A percentile compares a stretch with the other conserved stretches of the same genome.
Evolutionary conservation across 2,113 vertebrate species (phyloP).

Genomic region (Petrocephalus microphthalmus): DNA sequence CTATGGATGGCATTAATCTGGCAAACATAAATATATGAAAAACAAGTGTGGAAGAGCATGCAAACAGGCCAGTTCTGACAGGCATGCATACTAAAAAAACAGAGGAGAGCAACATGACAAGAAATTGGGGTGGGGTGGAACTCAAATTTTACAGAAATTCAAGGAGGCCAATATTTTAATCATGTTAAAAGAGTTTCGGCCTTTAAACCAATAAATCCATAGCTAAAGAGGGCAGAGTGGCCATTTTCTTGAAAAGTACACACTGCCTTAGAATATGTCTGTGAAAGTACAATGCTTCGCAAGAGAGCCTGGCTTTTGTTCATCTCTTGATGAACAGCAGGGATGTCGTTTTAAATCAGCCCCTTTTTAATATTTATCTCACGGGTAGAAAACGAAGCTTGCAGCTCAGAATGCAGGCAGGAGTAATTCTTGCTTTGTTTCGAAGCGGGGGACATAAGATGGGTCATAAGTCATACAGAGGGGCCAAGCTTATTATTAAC

Average conservation of each 20-base stretch:
- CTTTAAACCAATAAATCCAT: neutral
- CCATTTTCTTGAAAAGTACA: neutral
- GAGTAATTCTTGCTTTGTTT: neutral
- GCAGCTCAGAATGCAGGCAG: neutral
- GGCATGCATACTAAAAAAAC: conserved; percentile 43
- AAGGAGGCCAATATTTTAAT: neutral
- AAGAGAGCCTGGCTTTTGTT: neutral
- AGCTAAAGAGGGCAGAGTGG: neutral
- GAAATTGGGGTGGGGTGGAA: conserved; percentile 32
- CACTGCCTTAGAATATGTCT: neutral
- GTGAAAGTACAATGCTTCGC: neutral
- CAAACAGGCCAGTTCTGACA: conserved; percentile 38
- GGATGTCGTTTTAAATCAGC: neutral
- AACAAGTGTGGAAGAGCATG: conserved; percentile 26
- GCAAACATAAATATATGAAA: neutral
- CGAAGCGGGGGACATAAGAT: neutral
- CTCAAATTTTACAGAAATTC: neutral
- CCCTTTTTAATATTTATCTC: neutral
- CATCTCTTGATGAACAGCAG: neutral
- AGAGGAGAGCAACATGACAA: conserved; percentile 5
- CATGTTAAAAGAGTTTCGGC: neutral
- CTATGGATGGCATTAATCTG: neutral
- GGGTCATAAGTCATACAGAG: neutral
- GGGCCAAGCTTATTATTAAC: neutral
- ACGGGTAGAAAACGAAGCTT: neutral